Base-by-base conservation (phyloP, 1,140 invertebrate species). In the Onthophagus taurus region DNA sequence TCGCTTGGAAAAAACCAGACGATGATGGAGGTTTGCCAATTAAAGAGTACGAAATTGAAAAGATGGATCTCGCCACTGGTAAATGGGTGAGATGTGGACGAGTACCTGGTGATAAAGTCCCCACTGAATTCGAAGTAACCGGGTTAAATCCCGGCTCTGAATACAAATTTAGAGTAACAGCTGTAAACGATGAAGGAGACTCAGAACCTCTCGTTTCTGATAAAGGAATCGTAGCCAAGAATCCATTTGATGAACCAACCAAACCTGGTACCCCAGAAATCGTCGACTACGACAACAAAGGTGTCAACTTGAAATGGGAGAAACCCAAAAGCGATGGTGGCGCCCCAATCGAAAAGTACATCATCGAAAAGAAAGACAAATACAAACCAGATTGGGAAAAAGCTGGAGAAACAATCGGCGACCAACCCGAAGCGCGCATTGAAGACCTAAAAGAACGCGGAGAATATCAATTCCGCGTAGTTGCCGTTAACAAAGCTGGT, bases 401-500 rank as follows among this genome's bases (percentile, higher is more conserved):
- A 53, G 83, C 80, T 6, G 68, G 68, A 41, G 79, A 91, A 72
- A 85, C 92, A 1, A 78, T 86, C 45, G 88, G 86, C n/a, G 78
- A 78, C 51, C 69, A 78, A 41, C 65, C 80, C 0, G 78, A 83
- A 48, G 88, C 78, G 24, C 84, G 85, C 64, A 83, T 98, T 11
- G 77, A 80, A 13, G 88, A 86, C 51, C 66, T 99, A 2, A 90
- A 89, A 51, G 89, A 96, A 67, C 82, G 88, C 31, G 84, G 84
- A 29, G 87, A 95, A 67, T 97, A 91, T 66, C 87, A 97, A 65
- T 98, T 99, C 74, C 74, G 95, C 42, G 78, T 99, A 2, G 78
- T 89, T 52, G 94, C 96, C 7, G 84, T 97, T 13, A 99, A 99
- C 69, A 96, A 97, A 70, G 94, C 92, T 35, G 96, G 97, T 31